phyloP scores from a whole-genome alignment of 2,113 vertebrate genomes.

The Saguinus imperator region DNA sequence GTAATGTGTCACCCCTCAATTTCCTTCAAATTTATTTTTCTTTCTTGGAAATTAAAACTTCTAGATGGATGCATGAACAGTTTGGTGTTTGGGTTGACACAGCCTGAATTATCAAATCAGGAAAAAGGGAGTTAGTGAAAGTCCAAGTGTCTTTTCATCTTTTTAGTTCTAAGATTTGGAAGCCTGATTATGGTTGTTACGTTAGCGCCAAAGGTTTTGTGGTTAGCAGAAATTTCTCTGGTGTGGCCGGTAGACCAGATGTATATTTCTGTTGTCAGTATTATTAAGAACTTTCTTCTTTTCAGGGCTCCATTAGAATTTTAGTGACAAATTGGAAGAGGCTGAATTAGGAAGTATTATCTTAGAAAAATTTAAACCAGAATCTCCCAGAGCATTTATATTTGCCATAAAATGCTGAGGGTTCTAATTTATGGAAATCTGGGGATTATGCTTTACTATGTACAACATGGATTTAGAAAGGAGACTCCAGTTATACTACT shows the following conservation, averaged over 20 bases:
- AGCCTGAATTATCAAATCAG: too few relatives aligned
- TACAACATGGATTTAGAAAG: constrained; percentile 12
- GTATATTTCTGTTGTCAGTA: neutral
- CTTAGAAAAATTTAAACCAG: neutral
- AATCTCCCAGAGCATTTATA: constrained; percentile 1
- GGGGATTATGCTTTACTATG: neutral
- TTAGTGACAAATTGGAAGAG: neutral
- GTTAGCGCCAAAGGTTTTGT: neutral
- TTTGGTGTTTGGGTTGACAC: too few relatives aligned
- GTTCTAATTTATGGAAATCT: neutral
- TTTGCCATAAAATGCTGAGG: neutral
- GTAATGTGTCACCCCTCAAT: too few relatives aligned
- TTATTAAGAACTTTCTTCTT: neutral
- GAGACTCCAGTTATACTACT: neutral
- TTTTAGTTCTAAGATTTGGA: neutral
- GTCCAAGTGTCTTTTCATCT: neutral
- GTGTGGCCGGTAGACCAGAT: neutral
- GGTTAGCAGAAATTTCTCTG: neutral
- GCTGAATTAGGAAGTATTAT: neutral
- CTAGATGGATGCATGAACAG: too few relatives aligned
- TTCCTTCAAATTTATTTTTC: too few relatives aligned
- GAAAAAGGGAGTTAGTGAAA: too few relatives aligned
- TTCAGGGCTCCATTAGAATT: neutral
- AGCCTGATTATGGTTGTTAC: neutral
- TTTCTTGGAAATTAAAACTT: too few relatives aligned